Evolutionary conservation across 2,888 invertebrate species (phyloP), one percentile per base, ranked within the genome.

Genomic region (Euplexia lucipara): DNA sequence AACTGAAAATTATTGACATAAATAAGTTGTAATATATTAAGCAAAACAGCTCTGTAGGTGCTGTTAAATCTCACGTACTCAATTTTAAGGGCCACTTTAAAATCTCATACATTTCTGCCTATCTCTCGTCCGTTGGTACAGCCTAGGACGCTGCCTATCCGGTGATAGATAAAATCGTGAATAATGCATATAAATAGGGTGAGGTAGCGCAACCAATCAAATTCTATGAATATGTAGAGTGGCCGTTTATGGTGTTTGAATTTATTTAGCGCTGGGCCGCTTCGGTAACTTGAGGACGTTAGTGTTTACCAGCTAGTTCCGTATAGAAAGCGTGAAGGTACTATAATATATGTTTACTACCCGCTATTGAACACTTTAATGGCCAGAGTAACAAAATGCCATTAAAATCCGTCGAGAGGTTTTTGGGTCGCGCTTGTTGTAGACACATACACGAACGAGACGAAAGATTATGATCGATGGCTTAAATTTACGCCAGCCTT

Each of bases 181-280:
- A 78, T 75, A 74, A 78, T 75, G 69, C 78, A 78, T 78, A 78
- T 34, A 74, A 62, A 78, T 54, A 61, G 42, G 49, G 34, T 60
- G 69, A 74, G 59, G 51, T 74, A 73, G 78, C 35, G 26, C 44
- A 74, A 54, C 75, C 64, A 75, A 78, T 75, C 62, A 73, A 78
- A 64, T 69, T 74, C 53, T 54, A 69, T 78, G 74, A 75, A 75
- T 78, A 77, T 74, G 63, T 75, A 74, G 54, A 63, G 67, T 68
- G 59, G 39, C 49, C 59, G 22, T 74, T 73, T 63, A 74, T 78
- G 60, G 74, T 47, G 47, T 77, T 66, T 72, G 67, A 52, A 75
- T 75, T 58, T 61, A 72, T 66, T 77, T 58, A 67, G 41, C 12
- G 44, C 47, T 57, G 35, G 35, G n/a, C 59, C 20, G 16, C 35